Percentiles rank a stretch among this genome's conserved stretches.
phyloP scores from a whole-genome alignment of 2,113 vertebrate genomes.

The Carassius carassius region DNA sequence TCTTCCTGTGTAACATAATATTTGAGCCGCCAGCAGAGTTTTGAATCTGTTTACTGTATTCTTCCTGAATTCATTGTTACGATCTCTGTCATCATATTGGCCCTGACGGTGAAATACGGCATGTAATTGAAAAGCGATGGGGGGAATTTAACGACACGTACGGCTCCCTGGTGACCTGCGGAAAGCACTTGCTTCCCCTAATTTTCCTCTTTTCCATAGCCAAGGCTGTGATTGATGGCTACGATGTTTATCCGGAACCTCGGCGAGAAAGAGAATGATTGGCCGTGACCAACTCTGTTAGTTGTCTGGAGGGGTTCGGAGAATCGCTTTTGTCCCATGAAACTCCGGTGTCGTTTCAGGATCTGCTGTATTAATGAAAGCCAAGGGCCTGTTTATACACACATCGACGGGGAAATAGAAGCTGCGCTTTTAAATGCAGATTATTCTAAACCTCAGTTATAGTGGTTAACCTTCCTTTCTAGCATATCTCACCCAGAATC shows the following conservation, averaged over 20 bases:
- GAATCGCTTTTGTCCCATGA: conserved; percentile 29
- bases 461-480: conserved; percentile 31
- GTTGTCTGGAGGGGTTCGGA: conserved; percentile 31
- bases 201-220: conserved; percentile 38
- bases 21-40: not conserved
- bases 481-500: not conserved
- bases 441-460: conserved; percentile 1
- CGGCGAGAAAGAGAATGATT: conserved; percentile 44
- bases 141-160: conserved; percentile 45
- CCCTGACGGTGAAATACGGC: conserved; percentile 36
- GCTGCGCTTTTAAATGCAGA: conserved; percentile 24
- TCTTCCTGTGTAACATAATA: not conserved
- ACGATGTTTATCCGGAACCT: conserved; percentile 40
- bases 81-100: conserved; percentile 38
- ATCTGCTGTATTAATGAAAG: conserved; percentile 38
- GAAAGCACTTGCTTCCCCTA: conserved; percentile 19
- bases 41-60: not conserved
- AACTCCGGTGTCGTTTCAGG: conserved; percentile 14
- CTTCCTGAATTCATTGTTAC: conserved; percentile 17
- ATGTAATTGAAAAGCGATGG: conserved; percentile 49
- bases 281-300: conserved; percentile 53
- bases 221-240: conserved; percentile 47
- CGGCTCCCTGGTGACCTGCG: conserved; percentile 37
- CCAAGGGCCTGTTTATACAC: not conserved
- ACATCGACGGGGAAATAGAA: not conserved